phyloP scores from a whole-genome alignment of 2,888 invertebrate genomes.

The Petrophora chlorosata region DNA sequence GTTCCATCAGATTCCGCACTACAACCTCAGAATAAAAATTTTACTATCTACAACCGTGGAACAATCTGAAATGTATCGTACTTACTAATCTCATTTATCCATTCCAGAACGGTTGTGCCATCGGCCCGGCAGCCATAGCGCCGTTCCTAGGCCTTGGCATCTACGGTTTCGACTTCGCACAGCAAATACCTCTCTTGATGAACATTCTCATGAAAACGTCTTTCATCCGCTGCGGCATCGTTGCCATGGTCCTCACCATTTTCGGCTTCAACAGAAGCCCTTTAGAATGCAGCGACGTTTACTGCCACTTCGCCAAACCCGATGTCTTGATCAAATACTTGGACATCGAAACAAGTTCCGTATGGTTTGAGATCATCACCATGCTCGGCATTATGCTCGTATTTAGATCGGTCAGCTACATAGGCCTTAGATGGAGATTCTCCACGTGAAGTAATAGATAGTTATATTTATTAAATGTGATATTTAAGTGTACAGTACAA shows the following conservation, averaged over 20 bases:
- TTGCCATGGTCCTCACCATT: constrained; percentile 84
- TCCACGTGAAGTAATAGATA: constrained; percentile 61
- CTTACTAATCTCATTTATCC: too few relatives aligned
- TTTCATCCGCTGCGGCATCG: constrained; percentile 86
- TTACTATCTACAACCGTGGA: too few relatives aligned
- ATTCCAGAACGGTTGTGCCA: constrained; percentile 86
- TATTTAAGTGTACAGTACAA: constrained; percentile 37
- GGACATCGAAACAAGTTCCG: constrained; percentile 82
- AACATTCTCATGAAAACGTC: constrained; percentile 86
- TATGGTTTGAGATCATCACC: constrained; percentile 82
- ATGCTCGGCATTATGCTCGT: constrained; percentile 81
- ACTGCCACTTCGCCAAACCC: constrained; percentile 87
- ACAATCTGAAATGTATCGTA: too few relatives aligned
- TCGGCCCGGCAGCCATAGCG: constrained; percentile 86
- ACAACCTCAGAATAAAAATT: too few relatives aligned
- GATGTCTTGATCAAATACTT: constrained; percentile 84
- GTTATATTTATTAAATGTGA: constrained; percentile 25
- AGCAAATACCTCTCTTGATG: constrained; percentile 84
- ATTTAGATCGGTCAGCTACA: constrained; percentile 82
- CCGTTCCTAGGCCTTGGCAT: constrained; percentile 87
- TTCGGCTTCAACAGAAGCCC: constrained; percentile 85
- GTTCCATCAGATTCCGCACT: too few relatives aligned
- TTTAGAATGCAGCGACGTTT: constrained; percentile 83
- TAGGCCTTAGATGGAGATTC: constrained; percentile 83
- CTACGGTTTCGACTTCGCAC: constrained; percentile 88